Conservation (phyloP, 2,113 vertebrate species). For the Trematocara unimaculatum region DNA sequence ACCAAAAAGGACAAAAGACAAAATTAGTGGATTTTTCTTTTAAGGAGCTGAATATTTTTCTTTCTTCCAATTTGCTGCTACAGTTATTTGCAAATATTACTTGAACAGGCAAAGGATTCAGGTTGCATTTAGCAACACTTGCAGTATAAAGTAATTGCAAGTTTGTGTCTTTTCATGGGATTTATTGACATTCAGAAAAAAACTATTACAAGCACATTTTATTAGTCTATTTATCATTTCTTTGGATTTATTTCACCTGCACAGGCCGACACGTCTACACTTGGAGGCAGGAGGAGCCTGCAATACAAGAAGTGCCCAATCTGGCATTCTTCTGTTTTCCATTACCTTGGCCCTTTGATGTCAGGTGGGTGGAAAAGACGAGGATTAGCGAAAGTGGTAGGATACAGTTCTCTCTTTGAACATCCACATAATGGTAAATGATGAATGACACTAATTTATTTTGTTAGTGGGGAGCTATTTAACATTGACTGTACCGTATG, state of each 20-base stretch:
- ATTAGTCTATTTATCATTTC: not conserved
- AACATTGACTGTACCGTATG: not conserved
- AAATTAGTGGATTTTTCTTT: not conserved
- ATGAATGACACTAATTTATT: not conserved
- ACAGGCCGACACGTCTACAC: not conserved
- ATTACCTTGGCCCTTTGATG: not conserved
- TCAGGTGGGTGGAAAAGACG: not conserved
- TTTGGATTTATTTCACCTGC: not conserved
- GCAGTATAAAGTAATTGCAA: not conserved
- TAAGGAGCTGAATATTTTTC: not conserved
- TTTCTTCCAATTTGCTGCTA: not conserved
- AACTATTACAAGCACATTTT: not conserved
- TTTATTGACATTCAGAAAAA: not conserved
- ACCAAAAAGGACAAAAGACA: not conserved
- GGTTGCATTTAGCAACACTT: not conserved
- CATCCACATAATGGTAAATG: not conserved
- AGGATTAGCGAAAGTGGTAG: rapidly evolving
- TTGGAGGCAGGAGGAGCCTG: not conserved
- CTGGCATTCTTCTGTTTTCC: not conserved
- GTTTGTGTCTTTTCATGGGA: not conserved
- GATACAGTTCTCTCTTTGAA: not conserved
- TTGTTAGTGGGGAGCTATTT: not conserved
- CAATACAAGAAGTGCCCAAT: not conserved
- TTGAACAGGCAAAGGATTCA: not conserved
- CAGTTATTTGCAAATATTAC: not conserved